Evolutionary conservation across 2,797 vertebrate genomes (phyloP), one percentile per base, ranked within the genome.

Genomic region (Lateolabrax maculatus): DNA sequence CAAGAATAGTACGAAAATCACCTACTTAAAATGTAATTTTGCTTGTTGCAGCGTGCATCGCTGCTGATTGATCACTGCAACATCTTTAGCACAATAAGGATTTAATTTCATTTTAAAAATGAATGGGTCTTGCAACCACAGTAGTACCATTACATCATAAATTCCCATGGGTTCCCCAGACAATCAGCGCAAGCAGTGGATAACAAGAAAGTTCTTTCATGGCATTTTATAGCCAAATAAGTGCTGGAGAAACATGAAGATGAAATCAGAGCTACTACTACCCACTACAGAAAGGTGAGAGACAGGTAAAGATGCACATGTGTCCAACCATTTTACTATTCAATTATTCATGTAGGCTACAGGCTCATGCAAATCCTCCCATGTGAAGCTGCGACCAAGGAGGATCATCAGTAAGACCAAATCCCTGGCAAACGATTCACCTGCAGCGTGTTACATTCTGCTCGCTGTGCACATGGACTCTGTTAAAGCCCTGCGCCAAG

Each of bases 401-500:
- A 37, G n/a, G 37, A 48, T 51, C 1, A 34, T 39, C 23, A 9
- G 6, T n/a, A 23, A 75, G 0, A 21, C 19, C 9, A 49, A 21
- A 60, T 37, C 16, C 31, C n/a, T 52, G 48, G 6, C 2, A 37
- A 36, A 48, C 16, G 27, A 71, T 43, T 39, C 52, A 67, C 71
- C 78, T 83, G 84, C 84, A 85, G 64, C 21, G 77, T 68, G 25
- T 55, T 23, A 15, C 31, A 51, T 36, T 4, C 75, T 66, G 66
- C 67, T 74, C 56, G 53, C 9, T 7, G 25, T 61, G 58, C 61
- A 62, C 65, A 85, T 43, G 60, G 77, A 75, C 49, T 16, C 29
- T 74, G 64, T 49, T 2, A 27, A 63, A 81, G 44, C 71, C 31
- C 58, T 83, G 88, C 77, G 58, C 63, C 77, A 80, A 46, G 36